Percentiles rank a stretch among this genome's conserved stretches.
These are phyloP conservation scores for Geodia barretti DNA, from an alignment of 37 sponge, comb jelly and placozoan species.

Conservation along the genomic window DNA sequence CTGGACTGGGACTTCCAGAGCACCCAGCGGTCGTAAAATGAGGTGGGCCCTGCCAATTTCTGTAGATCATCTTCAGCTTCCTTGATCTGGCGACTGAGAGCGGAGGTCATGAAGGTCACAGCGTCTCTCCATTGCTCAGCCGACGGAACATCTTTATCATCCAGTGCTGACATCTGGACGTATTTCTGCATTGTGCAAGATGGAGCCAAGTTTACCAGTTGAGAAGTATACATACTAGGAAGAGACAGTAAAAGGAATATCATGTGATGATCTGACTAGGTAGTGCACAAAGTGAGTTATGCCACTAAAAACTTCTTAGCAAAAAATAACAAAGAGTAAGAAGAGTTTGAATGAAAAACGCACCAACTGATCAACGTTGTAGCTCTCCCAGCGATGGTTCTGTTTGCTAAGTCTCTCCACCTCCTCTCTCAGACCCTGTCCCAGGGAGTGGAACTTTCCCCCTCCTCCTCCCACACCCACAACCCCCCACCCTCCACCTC, in stretches of 20 bases:
- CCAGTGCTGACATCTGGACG: constrained; percentile 92
- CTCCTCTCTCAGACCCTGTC: constrained; percentile 76
- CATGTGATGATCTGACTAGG: too few relatives aligned
- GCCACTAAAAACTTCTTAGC: neutral
- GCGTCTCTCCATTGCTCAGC: constrained; percentile 79
- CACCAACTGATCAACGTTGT: constrained; percentile 86
- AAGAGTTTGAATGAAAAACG: neutral
- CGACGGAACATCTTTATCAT: constrained; percentile 87
- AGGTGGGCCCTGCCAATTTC: constrained; percentile 62
- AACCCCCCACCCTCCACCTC: neutral
- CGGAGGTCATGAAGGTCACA: constrained; percentile 75
- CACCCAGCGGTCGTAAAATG: constrained; percentile 79
- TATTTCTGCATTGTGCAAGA: constrained; percentile 50
- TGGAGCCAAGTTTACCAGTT: neutral
- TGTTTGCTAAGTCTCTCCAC: constrained; percentile 63
- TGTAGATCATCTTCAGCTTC: constrained; percentile 51
- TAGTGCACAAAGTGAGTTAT: too few relatives aligned
- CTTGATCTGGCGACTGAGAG: constrained; percentile 62
- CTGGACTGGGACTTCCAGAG: constrained; percentile 56
- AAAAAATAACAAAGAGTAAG: neutral
- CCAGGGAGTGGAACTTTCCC: constrained; percentile 67
- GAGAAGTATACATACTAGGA: neutral
- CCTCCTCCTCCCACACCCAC: constrained; percentile 19
- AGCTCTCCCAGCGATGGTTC: constrained; percentile 71
- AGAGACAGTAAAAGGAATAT: too few relatives aligned